A percentile compares a stretch with the other conserved stretches of the same genome.
Evolutionary conservation across 2,113 vertebrate species (phyloP).

Genomic region (Phainopepla nitens): DNA sequence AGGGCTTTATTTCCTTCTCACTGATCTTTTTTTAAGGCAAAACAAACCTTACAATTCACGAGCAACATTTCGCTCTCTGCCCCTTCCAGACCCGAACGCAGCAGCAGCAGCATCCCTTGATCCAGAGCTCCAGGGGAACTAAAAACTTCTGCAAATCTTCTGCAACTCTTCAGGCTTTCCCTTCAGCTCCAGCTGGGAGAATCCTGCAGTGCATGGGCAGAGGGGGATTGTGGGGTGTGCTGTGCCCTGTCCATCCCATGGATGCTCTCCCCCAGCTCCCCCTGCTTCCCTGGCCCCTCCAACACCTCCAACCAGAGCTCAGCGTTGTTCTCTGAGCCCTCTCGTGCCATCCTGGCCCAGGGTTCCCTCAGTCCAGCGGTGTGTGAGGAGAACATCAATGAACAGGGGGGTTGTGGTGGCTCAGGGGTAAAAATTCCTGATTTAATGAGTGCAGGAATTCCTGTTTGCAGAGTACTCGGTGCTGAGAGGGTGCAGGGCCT

Average conservation of each 20-base stretch:
- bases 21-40: background rate
- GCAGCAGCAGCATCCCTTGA: background rate
- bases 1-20: background rate
- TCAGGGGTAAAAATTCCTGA: background rate
- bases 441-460: background rate
- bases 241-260: background rate
- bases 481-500: background rate
- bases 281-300: background rate
- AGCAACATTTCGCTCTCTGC: background rate
- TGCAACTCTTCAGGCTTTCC: background rate
- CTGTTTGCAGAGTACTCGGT: background rate
- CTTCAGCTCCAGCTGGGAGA: background rate
- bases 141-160: background rate
- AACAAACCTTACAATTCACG: background rate
- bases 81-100: background rate
- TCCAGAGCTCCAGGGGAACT: background rate
- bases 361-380: rapidly evolving
- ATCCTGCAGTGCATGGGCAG: rapidly evolving
- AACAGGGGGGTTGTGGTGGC: background rate
- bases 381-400: background rate
- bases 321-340: background rate
- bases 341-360: background rate
- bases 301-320: background rate
- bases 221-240: background rate
- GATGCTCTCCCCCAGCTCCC: background rate